These are phyloP conservation scores for Lophotriccus pileatus DNA, from an alignment of 2,797 vertebrate species.

Conservation along the genomic window DNA sequence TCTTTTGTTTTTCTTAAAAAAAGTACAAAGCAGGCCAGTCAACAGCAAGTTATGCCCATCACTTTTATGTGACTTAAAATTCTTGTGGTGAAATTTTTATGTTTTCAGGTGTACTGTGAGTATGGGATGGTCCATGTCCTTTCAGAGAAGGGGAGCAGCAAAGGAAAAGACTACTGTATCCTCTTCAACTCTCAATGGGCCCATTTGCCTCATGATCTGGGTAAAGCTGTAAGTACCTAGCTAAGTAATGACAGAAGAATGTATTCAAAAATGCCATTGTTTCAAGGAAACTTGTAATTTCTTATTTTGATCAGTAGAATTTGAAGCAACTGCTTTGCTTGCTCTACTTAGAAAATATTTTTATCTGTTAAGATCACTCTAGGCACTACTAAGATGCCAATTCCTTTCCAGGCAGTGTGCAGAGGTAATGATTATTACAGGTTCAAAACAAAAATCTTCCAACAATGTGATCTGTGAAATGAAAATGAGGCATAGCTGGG, in stretches of 20 bases:
- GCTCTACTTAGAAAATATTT: background rate
- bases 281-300: background rate
- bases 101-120: slow-evolving; percentile 83
- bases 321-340: background rate
- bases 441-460: background rate
- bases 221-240: slow-evolving; percentile 87
- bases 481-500: background rate
- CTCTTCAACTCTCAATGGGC: slow-evolving; percentile 97
- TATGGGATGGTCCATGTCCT: slow-evolving; percentile 92
- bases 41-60: background rate
- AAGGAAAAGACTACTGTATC: slow-evolving; percentile 94
- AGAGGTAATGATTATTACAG: background rate
- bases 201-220: slow-evolving; percentile 89
- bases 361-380: background rate
- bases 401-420: background rate
- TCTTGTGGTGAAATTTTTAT: background rate
- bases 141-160: slow-evolving; percentile 78
- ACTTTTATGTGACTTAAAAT: background rate
- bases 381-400: background rate
- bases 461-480: background rate
- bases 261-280: background rate
- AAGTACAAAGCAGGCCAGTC: background rate
- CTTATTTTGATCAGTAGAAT: background rate
- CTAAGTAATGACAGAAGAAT: background rate
- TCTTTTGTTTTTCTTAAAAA: background rate